These are phyloP conservation scores for Yponomeuta plumbellus DNA, from an alignment of 2,888 invertebrate species.

Conservation along the genomic window DNA sequence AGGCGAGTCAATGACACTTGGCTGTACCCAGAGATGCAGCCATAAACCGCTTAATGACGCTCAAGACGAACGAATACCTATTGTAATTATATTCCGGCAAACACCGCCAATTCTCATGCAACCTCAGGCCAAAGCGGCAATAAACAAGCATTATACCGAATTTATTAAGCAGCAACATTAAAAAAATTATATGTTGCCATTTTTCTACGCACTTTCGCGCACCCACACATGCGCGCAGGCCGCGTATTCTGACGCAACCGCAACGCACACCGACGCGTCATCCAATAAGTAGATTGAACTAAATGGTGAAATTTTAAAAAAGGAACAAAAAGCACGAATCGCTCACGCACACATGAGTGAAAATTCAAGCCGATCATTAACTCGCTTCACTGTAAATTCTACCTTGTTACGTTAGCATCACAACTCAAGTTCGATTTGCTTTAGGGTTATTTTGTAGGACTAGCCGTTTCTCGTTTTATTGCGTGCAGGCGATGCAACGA, in stretches of 20 bases:
- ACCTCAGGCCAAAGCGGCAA: background rate
- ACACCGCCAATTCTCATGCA: background rate
- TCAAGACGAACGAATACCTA: constrained; percentile 3
- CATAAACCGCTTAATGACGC: background rate
- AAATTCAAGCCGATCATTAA: constrained; percentile 71
- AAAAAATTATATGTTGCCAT: constrained; percentile 53
- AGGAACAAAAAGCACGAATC: constrained; percentile 72
- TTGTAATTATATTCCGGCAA: background rate
- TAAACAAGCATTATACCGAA: background rate
- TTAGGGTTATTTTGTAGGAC: constrained; percentile 49
- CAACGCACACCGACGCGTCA: constrained; percentile 55
- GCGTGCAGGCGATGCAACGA: constrained; percentile 58
- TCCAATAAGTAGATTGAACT: constrained; percentile 77
- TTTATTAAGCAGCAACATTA: constrained; percentile 20
- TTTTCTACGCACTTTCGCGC: constrained; percentile 72
- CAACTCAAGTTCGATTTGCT: constrained; percentile 30
- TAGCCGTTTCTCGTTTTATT: constrained; percentile 58
- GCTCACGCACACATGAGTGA: constrained; percentile 52
- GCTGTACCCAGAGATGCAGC: background rate
- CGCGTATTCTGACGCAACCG: constrained; percentile 44
- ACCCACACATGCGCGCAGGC: constrained; percentile 41
- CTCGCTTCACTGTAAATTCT: constrained; percentile 28
- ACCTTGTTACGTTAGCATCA: constrained; percentile 24
- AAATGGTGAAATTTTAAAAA: constrained; percentile 77
- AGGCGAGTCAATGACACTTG: background rate